phyloP scores from a whole-genome alignment of 2,888 invertebrate species.

The Himalopsyche anomala region DNA sequence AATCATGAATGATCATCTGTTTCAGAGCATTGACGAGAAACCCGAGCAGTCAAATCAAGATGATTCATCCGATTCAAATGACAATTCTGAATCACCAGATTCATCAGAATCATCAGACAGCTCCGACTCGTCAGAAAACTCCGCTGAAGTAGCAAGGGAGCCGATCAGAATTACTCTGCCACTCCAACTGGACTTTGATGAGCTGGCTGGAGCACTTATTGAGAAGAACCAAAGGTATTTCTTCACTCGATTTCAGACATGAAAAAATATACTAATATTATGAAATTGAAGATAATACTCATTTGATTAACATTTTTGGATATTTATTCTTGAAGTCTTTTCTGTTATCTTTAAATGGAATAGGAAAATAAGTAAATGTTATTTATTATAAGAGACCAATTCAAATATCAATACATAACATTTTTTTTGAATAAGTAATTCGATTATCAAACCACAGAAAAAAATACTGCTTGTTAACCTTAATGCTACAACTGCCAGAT shows the following conservation, averaged over 20 bases:
- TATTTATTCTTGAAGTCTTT: too few species aligned
- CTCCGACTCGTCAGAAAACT: slow-evolving; percentile 76
- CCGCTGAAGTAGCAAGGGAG: slow-evolving; percentile 77
- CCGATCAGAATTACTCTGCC: slow-evolving; percentile 84
- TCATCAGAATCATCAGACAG: background rate
- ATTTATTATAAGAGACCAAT: too few species aligned
- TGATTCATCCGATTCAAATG: slow-evolving; percentile 46
- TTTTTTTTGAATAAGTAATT: too few species aligned
- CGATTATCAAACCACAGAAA: too few species aligned
- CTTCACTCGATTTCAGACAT: background rate
- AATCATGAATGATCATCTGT: background rate
- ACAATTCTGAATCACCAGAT: background rate
- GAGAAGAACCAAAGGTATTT: slow-evolving; percentile 82
- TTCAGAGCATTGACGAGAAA: slow-evolving; percentile 41
- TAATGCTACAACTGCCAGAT: too few species aligned
- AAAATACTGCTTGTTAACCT: too few species aligned
- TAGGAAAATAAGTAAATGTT: too few species aligned
- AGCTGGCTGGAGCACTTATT: slow-evolving; percentile 85
- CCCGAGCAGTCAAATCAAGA: slow-evolving; percentile 66
- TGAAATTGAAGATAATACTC: too few species aligned
- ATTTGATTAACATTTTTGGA: too few species aligned
- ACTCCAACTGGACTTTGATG: slow-evolving; percentile 88
- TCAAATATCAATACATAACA: too few species aligned
- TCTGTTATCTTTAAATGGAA: too few species aligned
- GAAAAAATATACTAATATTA: background rate